A percentile compares a stretch with the other conserved stretches of the same genome.
These are phyloP conservation scores for Halcyon badia DNA, from an alignment of 2,797 vertebrate species.

Conservation along the genomic window DNA sequence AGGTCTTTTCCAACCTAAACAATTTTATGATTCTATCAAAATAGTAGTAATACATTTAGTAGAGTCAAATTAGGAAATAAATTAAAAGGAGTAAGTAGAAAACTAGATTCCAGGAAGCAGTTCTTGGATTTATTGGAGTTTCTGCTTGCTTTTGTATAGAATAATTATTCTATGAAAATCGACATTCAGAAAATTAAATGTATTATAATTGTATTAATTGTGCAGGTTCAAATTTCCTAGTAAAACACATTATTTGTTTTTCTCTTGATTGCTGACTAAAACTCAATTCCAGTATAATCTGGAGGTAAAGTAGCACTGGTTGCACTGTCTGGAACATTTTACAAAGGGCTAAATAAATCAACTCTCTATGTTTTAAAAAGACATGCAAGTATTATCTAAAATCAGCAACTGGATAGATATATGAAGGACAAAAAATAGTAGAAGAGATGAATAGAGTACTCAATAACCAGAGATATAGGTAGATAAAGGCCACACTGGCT, in stretches of 20 bases:
- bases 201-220: not conserved
- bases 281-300: not conserved
- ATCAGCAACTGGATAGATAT: constrained; percentile 39
- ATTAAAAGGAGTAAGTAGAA: not conserved
- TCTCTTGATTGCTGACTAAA: not conserved
- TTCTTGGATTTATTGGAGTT: not conserved
- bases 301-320: not conserved
- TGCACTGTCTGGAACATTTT: not conserved
- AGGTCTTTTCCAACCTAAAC: not conserved
- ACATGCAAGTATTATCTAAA: constrained; percentile 34
- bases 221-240: not conserved
- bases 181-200: not conserved
- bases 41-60: not conserved
- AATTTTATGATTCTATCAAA: not conserved
- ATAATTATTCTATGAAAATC: not conserved
- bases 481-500: not conserved
- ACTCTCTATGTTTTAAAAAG: not conserved
- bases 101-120: not conserved
- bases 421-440: constrained; percentile 35
- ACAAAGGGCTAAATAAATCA: constrained; percentile 39
- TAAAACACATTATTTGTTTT: not conserved
- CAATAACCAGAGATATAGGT: not conserved
- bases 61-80: not conserved
- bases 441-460: not conserved
- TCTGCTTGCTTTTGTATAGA: not conserved